Base-by-base conservation (phyloP, 2,797 vertebrate genomes). In the Premnoplex brunnescens region DNA sequence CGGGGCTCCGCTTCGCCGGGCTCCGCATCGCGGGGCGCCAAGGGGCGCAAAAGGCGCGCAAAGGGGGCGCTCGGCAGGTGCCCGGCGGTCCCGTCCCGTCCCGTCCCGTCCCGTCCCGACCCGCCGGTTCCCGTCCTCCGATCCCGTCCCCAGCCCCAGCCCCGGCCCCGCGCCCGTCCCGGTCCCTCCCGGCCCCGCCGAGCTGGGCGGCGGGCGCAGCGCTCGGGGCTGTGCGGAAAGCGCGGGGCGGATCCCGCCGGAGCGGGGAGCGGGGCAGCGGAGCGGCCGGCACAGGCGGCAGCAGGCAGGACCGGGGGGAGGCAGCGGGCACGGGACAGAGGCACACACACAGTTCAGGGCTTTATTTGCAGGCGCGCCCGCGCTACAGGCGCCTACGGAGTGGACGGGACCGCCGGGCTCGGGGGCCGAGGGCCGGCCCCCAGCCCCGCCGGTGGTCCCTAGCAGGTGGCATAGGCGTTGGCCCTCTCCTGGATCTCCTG, bases 381-480 rank as follows among this genome's bases (percentile, higher is more conserved):
- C 44, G 34, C 44, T 74, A 64, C 60, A 78, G 23, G 26, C 21
- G 4, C 66, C 63, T 51, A 24, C n/a, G 10, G 58, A 76, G 12
- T 16, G 9, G 55, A 85, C 16, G 26, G 37, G 41, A 83, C 20
- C 19, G 24, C 30, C 26, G 41, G 55, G 28, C 34, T 68, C 10
- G 9, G 20, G 43, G 30, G 20, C 21, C 14, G 27, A 32, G 10
- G 39, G n/a, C 16, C 9, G 13, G 51, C 2, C 36, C 34, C 59
- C 18, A 6, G 27, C 22, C 34, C 36, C 7, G 4, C 59, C 12
- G 8, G 39, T 36, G 37, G 62, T 75, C 84, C 51, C 78, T 98
- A 98, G 92, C 98, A 99, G 88, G 67, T 98, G 64, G 97, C 98
- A 27, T 98, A 98, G 26, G 94, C 90, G 28, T 93, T 97, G 97